Base-by-base conservation (phyloP, 2,888 invertebrate genomes). In the Acanthosepion esculentum region DNA sequence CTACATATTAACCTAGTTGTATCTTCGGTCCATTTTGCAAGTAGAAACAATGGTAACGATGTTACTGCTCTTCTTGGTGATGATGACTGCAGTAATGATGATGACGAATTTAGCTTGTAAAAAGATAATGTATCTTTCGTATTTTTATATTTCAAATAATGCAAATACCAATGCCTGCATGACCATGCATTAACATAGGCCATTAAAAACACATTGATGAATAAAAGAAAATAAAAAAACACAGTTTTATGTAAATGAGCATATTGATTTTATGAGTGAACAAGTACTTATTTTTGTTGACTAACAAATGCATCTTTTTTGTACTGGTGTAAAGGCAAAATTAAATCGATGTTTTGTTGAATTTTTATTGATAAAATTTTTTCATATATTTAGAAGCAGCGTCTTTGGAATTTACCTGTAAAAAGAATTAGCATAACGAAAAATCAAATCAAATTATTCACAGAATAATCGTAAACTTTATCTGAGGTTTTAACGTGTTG, bases 341-440 rank as follows among this genome's bases (percentile, higher is more conserved):
- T n/a, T 78, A n/a, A 78, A 78, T 18, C 29, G 10, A n/a, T 8
- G n/a, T 78, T 78, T 78, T n/a, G n/a, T 15, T n/a, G 78, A 12
- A n/a, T n/a, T 78, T 59, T n/a, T 78, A 78, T 2, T n/a, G n/a
- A 78, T 78, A 78, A 33, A 33, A 33, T 78, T 78, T 78, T 78
- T n/a, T 10, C 78, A 78, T n/a, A 78, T 78, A 12, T 33, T 78
- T 78, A 4, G 78, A 78, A 78, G 33, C 1, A 78, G 4, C n/a
- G n/a, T 78, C 78, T 33, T n/a, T n/a, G 78, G n/a, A n/a, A 78
- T 78, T 78, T 78, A 78, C 78, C 78, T 78, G 78, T 33, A 78
- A 78, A 78, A 33, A 78, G n/a, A 78, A 78, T 33, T 18, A n/a
- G 2, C 78, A 78, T 12, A n/a, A n/a, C n/a, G 10, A 78, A 78